Evolutionary conservation across 2,888 invertebrate species (phyloP), one percentile per base, ranked within the genome.

Genomic region (Aquatica leii): DNA sequence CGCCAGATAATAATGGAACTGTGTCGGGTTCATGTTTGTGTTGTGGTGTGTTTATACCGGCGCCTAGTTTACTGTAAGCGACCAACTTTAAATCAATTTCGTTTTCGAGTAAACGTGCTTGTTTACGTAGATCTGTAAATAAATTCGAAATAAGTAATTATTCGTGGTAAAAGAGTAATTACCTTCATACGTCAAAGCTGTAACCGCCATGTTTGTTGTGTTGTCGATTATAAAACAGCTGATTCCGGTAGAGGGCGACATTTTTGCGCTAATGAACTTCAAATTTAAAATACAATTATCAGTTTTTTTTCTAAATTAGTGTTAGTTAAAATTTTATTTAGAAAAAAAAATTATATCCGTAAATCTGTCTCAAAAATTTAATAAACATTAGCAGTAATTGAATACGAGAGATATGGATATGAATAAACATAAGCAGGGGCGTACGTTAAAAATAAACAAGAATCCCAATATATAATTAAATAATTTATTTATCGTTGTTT

Each of bases 11-110:
- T n/a, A 96, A 85, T 0, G 95, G 95, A 48, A 91, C 88, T 71
- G 90, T 89, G 77, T 95, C 95, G 15, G 88, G 85, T 74, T 83
- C 87, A 49, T 86, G 84, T 0, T 81, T 81, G 55, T 73, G 73
- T 0, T 83, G 78, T 0, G 84, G 79, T 0, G 83, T 82, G 2
- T 86, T 82, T 49, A 82, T 78, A 68, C 89, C 90, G 54, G 94
- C 90, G 15, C 95, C 95, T 35, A 98, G 86, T 84, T 98, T 98
- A 80, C 96, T 97, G 78, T 97, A 95, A 4, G 94, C 93, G 1
- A 98, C 95, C 68, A 98, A 84, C 81, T 98, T 98, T 9, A 95
- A 85, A 81, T 98, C 98, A 72, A 98, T 95, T 80, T 97, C 98
- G 85, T 97, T 98, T 82, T 98, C 98, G 54, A 98, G 82, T 65